Base-by-base conservation (phyloP, 2,888 invertebrate genomes). In the Stenodera caucasica region DNA sequence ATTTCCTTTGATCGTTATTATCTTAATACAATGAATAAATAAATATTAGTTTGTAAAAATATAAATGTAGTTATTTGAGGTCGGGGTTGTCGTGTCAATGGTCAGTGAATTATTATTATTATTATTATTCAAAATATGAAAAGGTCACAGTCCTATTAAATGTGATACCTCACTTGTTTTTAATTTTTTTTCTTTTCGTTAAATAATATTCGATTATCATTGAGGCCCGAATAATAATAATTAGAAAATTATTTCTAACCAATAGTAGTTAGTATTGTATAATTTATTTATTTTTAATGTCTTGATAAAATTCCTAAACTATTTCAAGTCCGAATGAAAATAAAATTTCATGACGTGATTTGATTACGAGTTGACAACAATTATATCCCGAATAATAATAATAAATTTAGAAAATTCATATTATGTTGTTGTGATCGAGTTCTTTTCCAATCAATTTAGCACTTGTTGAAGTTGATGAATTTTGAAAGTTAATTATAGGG, bases 31-130 rank as follows among this genome's bases (percentile, higher is more conserved):
- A 26, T 26, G 5, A 21, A 23, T 45, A 23, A 45, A 45, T 2
- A 45, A 45, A 45, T 45, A 23, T 45, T 45, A 40, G 9, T 3
- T 40, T 21, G 18, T 12, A 23, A 9, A 7, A 14, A 35, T 4
- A 12, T 14, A 14, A 14, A 37, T 37, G 37, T 9, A 21, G 23
- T 45, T 45, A 23, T 45, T 45, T 45, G 21, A 45, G 45, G 45
- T 45, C 45, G 45, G 45, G 23, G 45, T 45, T 45, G 45, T 45
- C 45, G 21, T 57, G 56, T 29, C 52, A 53, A 53, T 60, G 60
- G 56, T 57, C 53, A 53, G 56, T 56, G 26, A 55, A 55, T 55
- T 57, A 60, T 60, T 55, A 21, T 56, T 33, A 21, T 56, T 33
- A 23, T 45, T 45, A 45, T 45, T 23, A 45, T 45, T 45, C 45